Conservation (phyloP, 2,888 invertebrate genomes). For the Polymixis flavicincta region DNA sequence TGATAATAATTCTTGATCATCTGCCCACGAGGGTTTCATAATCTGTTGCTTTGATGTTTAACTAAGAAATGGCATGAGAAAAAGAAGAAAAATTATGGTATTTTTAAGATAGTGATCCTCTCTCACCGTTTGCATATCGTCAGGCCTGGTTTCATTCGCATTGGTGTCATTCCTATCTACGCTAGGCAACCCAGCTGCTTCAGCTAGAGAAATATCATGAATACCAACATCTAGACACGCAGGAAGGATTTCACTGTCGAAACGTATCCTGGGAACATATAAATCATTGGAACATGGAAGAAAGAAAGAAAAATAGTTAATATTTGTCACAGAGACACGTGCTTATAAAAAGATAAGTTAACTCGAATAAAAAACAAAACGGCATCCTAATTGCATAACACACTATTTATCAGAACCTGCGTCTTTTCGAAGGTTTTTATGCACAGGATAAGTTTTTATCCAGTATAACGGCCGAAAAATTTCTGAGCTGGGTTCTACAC, state of each 20-base stretch:
- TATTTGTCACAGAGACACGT: background rate
- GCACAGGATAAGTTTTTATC: too few relatives aligned
- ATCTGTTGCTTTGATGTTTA: too few relatives aligned
- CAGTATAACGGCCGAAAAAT: too few relatives aligned
- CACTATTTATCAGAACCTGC: too few relatives aligned
- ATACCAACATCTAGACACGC: conserved; percentile 46
- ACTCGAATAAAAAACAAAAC: background rate
- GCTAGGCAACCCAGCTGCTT: conserved; percentile 29
- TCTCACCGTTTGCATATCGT: conserved; percentile 28
- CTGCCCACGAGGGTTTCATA: too few relatives aligned
- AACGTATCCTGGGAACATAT: conserved; percentile 29
- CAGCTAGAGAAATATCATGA: conserved; percentile 29
- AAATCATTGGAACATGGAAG: background rate
- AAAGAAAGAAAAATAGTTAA: background rate
- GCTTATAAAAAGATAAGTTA: background rate
- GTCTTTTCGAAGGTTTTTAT: too few relatives aligned
- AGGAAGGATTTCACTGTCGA: conserved; percentile 32
- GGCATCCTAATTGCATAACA: too few relatives aligned
- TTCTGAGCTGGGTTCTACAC: too few relatives aligned
- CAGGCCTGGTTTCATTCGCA: background rate
- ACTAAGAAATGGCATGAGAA: background rate
- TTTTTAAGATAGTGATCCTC: background rate
- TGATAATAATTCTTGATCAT: background rate
- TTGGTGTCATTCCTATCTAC: background rate
- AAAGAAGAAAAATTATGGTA: background rate